Base-by-base conservation (phyloP, 2,888 invertebrate species). In the Biston betularia region DNA sequence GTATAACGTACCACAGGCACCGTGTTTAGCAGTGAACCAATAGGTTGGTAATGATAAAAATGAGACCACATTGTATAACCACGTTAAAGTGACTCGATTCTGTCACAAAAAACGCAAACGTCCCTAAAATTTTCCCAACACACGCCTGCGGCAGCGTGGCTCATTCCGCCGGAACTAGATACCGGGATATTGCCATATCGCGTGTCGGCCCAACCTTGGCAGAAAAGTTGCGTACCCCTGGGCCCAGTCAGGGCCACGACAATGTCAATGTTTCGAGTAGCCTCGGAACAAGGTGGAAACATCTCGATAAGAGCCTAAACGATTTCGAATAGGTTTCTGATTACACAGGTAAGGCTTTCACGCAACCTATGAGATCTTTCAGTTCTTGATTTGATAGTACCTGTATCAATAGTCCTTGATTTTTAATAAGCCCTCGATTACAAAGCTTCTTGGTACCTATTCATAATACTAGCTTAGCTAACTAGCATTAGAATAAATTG, bases 181-280 rank as follows among this genome's bases (percentile, higher is more conserved):
- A 85, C 75, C 77, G 69, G 71, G 68, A 72, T 83, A 89, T 89
- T 88, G 87, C 81, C 87, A 85, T 88, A 90, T 91, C 85, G 90
- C 90, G 90, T 91, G 90, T 67, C 59, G 44, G 56, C 54, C 50
- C 71, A 77, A 74, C 89, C 88, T 87, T 89, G 84, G 82, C 77
- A 86, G 85, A 83, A 86, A 70, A 61, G 60, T 50, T 57, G 49
- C 63, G 59, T 59, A 70, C 71, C 69, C 70, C 69, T 71, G 71
- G 56, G 66, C 49, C 15, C 57, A 65, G 69, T 59, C 55, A 64
- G 59, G 46, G 62, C 45, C 52, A 48, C 83, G 53, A 38, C 63
- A 67, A 67, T 67, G 67, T 63, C 67, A 68, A 68, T 63, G 67
- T 63, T 68, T 58, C 50, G n/a, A 53, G 54, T 40, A 48, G 44